These are phyloP conservation scores for Phenganax subtilis DNA, from an alignment of 92 coral and sea anemone species.

Conservation along the genomic window DNA sequence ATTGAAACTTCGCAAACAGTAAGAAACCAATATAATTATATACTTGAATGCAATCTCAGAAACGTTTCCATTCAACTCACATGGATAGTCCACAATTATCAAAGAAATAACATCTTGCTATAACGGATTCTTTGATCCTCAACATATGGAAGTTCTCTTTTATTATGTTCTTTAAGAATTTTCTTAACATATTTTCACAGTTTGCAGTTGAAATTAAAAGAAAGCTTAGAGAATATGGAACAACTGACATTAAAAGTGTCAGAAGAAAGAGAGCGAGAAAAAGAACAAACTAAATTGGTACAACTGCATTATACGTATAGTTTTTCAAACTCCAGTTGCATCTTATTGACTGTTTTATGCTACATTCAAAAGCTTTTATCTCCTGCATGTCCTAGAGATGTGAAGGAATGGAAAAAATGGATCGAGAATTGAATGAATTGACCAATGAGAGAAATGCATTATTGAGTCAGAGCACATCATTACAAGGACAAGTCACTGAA, in stretches of 20 bases:
- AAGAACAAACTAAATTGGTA: conserved; percentile 70
- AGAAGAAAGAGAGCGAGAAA: conserved; percentile 62
- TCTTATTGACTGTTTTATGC: neutral
- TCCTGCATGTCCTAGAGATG: conserved; percentile 21
- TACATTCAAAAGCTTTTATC: neutral
- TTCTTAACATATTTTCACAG: neutral
- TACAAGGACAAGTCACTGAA: conserved; percentile 72
- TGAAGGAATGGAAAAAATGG: conserved; percentile 69
- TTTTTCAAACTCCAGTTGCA: neutral
- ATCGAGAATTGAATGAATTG: conserved; percentile 56
- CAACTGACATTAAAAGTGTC: conserved; percentile 72
- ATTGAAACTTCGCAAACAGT: conserved; percentile 76
- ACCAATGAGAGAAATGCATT: conserved; percentile 64
- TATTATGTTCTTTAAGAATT: neutral
- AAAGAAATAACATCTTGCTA: neutral
- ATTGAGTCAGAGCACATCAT: conserved; percentile 49
- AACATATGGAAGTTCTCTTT: too few species aligned
- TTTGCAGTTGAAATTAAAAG: conserved; percentile 60
- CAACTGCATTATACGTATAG: neutral
- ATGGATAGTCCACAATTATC: neutral
- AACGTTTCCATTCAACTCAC: neutral
- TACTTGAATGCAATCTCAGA: neutral
- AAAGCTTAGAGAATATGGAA: conserved; percentile 70
- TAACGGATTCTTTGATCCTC: too few species aligned
- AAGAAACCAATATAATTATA: neutral